Conservation (phyloP, 2,888 invertebrate species). For the Trissolcus brochymenae region DNA sequence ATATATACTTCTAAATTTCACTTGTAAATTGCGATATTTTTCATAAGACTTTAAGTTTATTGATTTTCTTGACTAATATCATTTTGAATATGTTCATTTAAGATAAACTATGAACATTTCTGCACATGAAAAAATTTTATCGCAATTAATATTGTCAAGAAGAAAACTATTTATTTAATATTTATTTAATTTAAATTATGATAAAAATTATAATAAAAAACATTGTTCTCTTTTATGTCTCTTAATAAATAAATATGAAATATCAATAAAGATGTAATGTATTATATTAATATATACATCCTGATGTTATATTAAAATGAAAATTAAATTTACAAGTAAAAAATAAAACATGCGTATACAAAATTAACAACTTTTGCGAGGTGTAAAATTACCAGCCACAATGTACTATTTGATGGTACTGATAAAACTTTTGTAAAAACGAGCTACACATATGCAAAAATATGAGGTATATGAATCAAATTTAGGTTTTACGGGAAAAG, state of each 20-base stretch:
- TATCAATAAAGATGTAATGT: too few relatives aligned
- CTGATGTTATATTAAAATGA: background rate
- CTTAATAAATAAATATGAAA: too few relatives aligned
- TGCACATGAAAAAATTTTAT: slow-evolving; percentile 3
- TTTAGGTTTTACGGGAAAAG: slow-evolving; percentile 7
- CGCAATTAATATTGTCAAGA: slow-evolving; percentile 10
- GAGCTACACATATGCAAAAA: background rate
- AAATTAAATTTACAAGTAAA: slow-evolving; percentile 2
- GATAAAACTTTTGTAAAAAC: slow-evolving; percentile 8
- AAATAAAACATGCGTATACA: background rate
- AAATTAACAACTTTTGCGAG: slow-evolving; percentile 1
- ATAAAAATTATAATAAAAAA: background rate
- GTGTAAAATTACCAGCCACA: background rate
- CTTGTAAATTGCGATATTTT: background rate
- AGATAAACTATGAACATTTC: background rate
- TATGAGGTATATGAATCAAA: background rate
- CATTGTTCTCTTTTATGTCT: too few relatives aligned
- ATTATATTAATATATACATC: background rate
- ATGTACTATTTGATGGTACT: background rate
- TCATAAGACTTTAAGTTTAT: slow-evolving; percentile 13
- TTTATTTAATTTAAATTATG: background rate
- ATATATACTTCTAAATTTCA: too few relatives aligned
- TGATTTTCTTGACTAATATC: slow-evolving; percentile 10
- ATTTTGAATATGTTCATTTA: background rate
- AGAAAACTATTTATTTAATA: too few relatives aligned